A percentile compares a stretch with the other conserved stretches of the same genome.
phyloP scores from a whole-genome alignment of 2,113 vertebrate genomes.

The Pollimyrus isidori region DNA sequence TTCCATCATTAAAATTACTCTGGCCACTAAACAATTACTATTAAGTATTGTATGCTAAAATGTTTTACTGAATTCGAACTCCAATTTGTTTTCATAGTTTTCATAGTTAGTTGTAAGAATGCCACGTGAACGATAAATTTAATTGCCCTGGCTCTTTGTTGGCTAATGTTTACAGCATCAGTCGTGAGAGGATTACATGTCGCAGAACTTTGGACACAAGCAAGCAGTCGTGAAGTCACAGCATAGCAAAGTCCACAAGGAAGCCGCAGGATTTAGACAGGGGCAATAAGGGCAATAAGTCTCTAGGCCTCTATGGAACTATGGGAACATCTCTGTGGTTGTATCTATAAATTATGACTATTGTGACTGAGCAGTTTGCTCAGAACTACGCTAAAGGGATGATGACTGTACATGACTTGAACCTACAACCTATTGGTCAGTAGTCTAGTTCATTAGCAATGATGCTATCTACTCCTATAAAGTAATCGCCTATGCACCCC shows the following conservation, averaged over 20 bases:
- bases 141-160: not conserved
- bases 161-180: not conserved
- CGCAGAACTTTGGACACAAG: not conserved
- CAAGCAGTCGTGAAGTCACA: not conserved
- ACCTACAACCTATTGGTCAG: not conserved
- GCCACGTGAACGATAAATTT: not conserved
- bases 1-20: not conserved
- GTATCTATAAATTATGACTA: not conserved
- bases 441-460: not conserved
- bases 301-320: not conserved
- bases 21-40: not conserved
- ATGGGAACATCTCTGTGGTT: not conserved
- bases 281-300: not conserved
- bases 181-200: not conserved
- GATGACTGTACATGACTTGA: not conserved
- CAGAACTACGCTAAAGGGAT: not conserved
- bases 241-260: not conserved
- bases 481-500: not conserved
- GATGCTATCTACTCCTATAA: not conserved
- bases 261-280: not conserved
- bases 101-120: not conserved
- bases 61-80: not conserved
- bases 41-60: not conserved
- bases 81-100: too few relatives aligned
- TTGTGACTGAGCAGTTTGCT: not conserved